A percentile compares a stretch with the other conserved stretches of the same genome.
Evolutionary conservation across 2,113 vertebrate species (phyloP).

Genomic region (Poeciliopsis prolifica): DNA sequence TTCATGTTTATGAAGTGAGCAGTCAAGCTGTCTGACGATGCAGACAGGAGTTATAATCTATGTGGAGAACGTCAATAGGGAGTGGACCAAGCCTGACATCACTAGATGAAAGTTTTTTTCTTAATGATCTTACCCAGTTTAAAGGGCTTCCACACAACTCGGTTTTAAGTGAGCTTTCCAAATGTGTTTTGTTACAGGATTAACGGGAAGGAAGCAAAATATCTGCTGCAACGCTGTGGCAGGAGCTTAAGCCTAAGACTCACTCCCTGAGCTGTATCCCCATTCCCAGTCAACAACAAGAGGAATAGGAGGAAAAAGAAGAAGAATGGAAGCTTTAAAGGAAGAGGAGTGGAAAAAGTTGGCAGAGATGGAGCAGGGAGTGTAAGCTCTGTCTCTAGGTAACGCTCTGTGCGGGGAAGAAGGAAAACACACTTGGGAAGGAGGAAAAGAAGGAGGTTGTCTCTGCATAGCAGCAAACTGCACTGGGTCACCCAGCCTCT

Average conservation of each 20-base stretch:
- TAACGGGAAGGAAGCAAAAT: conserved; percentile 50
- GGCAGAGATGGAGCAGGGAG: conserved; percentile 32
- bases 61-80: conserved; percentile 1
- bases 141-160: conserved; percentile 15
- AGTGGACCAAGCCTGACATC: conserved; percentile 22
- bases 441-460: conserved; percentile 51
- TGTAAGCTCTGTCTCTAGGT: conserved; percentile 62
- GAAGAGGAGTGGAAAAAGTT: neutral
- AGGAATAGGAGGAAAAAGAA: conserved; percentile 16
- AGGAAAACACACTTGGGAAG: conserved; percentile 48
- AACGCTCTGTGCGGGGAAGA: conserved; percentile 55
- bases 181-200: conserved; percentile 57
- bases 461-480: conserved; percentile 82
- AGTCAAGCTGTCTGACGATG: conserved; percentile 36
- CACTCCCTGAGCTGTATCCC: conserved; percentile 46
- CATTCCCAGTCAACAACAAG: conserved; percentile 19
- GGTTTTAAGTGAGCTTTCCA: conserved; percentile 18
- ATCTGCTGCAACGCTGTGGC: conserved; percentile 39
- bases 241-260: conserved; percentile 41
- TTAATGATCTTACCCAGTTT: conserved; percentile 1
- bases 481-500: conserved; percentile 75
- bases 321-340: conserved; percentile 22
- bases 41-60: neutral
- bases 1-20: conserved; percentile 50
- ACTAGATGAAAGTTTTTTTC: no score